Evolutionary conservation across 2,113 vertebrate genomes (phyloP), one percentile per base, ranked within the genome.

Genomic region (Apistogramma diplotaenia): DNA sequence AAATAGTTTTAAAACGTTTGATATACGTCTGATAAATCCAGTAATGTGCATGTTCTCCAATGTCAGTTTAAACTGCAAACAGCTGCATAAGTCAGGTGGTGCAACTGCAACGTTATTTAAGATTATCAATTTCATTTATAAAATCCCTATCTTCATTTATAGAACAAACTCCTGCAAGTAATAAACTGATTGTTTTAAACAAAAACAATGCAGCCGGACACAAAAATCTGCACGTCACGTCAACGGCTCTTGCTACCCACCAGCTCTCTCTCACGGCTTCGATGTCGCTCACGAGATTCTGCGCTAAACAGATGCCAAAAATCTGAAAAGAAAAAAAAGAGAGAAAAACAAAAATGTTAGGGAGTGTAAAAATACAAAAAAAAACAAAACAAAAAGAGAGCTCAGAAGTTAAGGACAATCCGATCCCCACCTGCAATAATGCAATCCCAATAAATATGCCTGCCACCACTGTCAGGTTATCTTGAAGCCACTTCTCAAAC

Each of bases 401-500:
- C 40, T 56, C 13, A 37, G 16, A 18, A 15, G 54, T 15, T 70
- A 6, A 40, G 15, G 29, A 3, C 11, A 31, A 78, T 37, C 6
- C 2, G 56, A 23, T 54, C 16, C 84, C 88, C 92, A 99, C 98
- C 97, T 99, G 98, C 37, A 99, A 91, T 78, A 99, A 93, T 5
- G 98, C 98, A 62, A 99, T 98, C 78, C 98, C 98, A 87, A 99
- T 99, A 92, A 99, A 99, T 89, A 99, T 97, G 80, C 98, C 98
- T 0, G 98, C 98, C 89, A 99, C 98, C 90, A 99, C 98, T 37
- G 98, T 99, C 76, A 99, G 95, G 93, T 99, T 99, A 91, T 99
- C 98, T 91, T 99, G 98, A 74, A 99, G 94, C 98, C 98, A 99
- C 91, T 99, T 99, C 92, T 99, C 98, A 95, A 99, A 99, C 94